phyloP scores from a whole-genome alignment of 2,888 invertebrate genomes.

The Metacarcinus magister region DNA sequence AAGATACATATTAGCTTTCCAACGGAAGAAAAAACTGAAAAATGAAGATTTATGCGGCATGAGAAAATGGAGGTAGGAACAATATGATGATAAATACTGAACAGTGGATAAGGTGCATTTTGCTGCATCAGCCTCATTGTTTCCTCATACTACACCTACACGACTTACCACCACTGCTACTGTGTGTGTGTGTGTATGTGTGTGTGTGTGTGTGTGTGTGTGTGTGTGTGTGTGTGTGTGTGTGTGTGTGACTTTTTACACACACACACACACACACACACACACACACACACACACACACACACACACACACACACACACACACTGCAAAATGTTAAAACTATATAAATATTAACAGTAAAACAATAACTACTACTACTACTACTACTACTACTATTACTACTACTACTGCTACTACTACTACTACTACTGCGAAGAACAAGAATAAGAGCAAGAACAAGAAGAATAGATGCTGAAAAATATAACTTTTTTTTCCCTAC shows the following conservation, averaged over 20 bases:
- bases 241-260: constrained; percentile 42
- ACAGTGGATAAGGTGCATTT: not conserved
- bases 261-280: not conserved
- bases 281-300: no score
- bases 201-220: not conserved
- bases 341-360: not conserved
- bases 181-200: not conserved
- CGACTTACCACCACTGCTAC: not conserved
- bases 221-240: constrained; percentile 34
- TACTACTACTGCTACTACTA: no score
- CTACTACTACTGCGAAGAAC: no score
- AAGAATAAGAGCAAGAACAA: no score
- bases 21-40: not conserved
- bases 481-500: no score
- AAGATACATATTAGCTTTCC: not conserved
- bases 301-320: not conserved
- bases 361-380: no score
- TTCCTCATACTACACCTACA: not conserved
- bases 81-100: constrained; percentile 27
- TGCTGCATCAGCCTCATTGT: not conserved
- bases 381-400: no score
- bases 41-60: not conserved
- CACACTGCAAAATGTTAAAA: not conserved
- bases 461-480: no score
- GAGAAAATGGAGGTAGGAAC: constrained; percentile 33